Evolutionary conservation across 2,888 invertebrate genomes (phyloP), one percentile per base, ranked within the genome.

Genomic region (Caenorhabditis zanzibari): DNA sequence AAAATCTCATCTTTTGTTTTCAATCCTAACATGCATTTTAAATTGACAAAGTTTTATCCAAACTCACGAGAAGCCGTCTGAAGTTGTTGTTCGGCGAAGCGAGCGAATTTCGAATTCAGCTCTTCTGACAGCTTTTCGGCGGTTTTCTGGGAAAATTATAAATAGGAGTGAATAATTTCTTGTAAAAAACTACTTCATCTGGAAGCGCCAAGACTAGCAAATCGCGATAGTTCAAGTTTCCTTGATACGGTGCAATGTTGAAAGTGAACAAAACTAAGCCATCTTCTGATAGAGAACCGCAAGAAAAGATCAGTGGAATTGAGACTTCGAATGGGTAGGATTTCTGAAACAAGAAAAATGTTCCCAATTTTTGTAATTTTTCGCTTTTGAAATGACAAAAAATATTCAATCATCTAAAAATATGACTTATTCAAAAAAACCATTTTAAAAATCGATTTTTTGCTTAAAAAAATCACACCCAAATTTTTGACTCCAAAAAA

Each of bases 81-180:
- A 4, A 82, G 76, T 66, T 82, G 82, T 68, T 77, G 72, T 66
- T 82, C 82, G 35, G 82, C 76, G 61, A 72, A 76, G 26, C 72
- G 76, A 9, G 82, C 72, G 61, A 82, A 82, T 35, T 76, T 82
- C 16, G 66, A 41, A 56, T 82, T 82, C 58, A 82, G 35, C 44
- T 77, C 68, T 7, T 77, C 66, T 22, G 82, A 64, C 54, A 82
- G 61, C 58, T n/a, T 71, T 24, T 69, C 64, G 9, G 82, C 82
- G 10, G 49, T 58, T 54, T 73, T 58, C 82, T 82, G 54, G 22
- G 12, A 41, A 24, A 24, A 10, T n/a, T 54, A 22, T 5, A n/a
- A 49, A 49, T 14, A n/a, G n/a, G n/a, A n/a, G n/a, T n/a, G n/a
- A n/a, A n/a, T n/a, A n/a, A n/a, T n/a, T n/a, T n/a, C n/a, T n/a